Evolutionary conservation across 2,113 vertebrate genomes (phyloP).

Genomic region (Sitta europaea): DNA sequence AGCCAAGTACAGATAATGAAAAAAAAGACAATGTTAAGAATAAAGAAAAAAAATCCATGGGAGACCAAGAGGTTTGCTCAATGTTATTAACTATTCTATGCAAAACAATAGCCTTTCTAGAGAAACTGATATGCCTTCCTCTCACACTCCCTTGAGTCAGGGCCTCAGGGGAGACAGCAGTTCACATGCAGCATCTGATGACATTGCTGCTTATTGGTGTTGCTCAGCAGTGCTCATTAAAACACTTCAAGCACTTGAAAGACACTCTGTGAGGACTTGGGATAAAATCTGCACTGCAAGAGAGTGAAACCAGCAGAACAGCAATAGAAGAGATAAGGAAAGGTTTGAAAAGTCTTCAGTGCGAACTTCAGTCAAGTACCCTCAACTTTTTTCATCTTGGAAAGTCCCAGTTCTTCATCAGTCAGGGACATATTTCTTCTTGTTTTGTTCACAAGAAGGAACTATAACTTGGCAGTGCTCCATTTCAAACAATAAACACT

Average conservation of each 20-base stretch:
- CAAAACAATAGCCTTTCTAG: not conserved
- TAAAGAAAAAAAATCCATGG: not conserved
- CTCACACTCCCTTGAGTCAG: not conserved
- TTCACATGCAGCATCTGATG: not conserved
- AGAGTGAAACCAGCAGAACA: not conserved
- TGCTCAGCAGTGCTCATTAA: not conserved
- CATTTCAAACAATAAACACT: conserved; percentile 14
- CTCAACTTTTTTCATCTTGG: not conserved
- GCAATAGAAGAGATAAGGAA: not conserved
- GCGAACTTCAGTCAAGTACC: not conserved
- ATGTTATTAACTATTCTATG: not conserved
- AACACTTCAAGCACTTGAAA: not conserved
- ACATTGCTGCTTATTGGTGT: not conserved
- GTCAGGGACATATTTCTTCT: not conserved
- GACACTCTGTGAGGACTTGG: not conserved
- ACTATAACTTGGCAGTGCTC: not conserved
- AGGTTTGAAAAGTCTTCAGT: not conserved
- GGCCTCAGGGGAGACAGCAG: not conserved
- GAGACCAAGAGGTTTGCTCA: conserved; percentile 11
- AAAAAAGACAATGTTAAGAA: conserved; percentile 1
- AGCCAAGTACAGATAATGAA: conserved; percentile 38
- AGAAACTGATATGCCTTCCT: conserved; percentile 11
- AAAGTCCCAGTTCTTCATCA: not conserved
- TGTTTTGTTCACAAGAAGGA: conserved; percentile 16
- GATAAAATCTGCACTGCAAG: not conserved